Evolutionary conservation across 2,888 invertebrate species (phyloP).

Genomic region (Mamestra brassicae): DNA sequence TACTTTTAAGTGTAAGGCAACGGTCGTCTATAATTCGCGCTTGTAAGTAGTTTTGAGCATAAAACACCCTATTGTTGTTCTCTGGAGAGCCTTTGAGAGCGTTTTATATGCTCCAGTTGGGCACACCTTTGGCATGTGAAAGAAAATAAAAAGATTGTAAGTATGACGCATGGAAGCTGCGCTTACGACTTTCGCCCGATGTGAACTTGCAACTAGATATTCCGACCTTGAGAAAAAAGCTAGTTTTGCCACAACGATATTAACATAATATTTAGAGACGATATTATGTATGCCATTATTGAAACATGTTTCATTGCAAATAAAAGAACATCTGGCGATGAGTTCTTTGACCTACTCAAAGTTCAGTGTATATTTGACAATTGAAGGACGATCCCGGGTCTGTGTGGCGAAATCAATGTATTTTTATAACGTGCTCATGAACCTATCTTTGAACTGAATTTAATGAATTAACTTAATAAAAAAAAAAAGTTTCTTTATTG

Average conservation of each 20-base stretch:
- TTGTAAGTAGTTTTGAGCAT: constrained; percentile 74
- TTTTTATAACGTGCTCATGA: constrained; percentile 26
- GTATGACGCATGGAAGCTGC: constrained; percentile 59
- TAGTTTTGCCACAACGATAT: constrained; percentile 32
- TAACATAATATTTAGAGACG: constrained; percentile 30
- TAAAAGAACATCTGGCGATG: constrained; percentile 42
- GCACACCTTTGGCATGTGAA: constrained; percentile 74
- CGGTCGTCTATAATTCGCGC: constrained; percentile 73
- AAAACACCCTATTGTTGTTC: constrained; percentile 83
- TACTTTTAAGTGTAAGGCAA: constrained; percentile 71
- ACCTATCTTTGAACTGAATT: constrained; percentile 18
- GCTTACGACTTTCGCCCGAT: constrained; percentile 61
- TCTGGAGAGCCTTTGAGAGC: constrained; percentile 79
- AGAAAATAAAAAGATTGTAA: constrained; percentile 68
- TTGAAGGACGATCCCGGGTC: constrained; percentile 50
- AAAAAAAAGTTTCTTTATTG: not conserved
- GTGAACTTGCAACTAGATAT: constrained; percentile 40
- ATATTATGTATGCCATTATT: constrained; percentile 40
- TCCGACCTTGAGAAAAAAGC: constrained; percentile 38
- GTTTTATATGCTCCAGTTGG: constrained; percentile 81
- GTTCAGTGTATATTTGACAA: constrained; percentile 44
- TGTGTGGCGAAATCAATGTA: constrained; percentile 31
- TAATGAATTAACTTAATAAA: constrained; percentile 13
- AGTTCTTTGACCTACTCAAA: constrained; percentile 53
- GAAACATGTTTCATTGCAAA: constrained; percentile 45